Conservation (phyloP, 1,140 invertebrate species). For the Elysia chlorotica region DNA sequence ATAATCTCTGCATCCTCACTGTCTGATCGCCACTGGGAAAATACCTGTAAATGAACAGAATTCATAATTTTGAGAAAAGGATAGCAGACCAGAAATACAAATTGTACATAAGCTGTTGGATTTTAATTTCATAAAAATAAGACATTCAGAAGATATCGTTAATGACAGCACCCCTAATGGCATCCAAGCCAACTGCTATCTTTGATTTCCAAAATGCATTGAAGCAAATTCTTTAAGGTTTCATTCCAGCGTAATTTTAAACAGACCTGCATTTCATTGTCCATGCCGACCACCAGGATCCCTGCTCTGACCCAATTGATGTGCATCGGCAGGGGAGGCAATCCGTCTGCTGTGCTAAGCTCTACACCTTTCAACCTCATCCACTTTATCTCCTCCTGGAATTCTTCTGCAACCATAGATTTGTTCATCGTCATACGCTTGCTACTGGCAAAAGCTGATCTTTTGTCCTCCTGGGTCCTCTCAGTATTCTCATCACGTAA, state of each 20-base stretch:
- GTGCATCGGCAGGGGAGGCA: conserved; percentile 96
- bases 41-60: conserved; percentile 72
- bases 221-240: no score
- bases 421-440: conserved; percentile 28
- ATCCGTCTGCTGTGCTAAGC: conserved; percentile 89
- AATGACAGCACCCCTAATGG: neutral
- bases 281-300: conserved; percentile 97
- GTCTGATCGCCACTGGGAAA: conserved; percentile 85
- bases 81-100: neutral
- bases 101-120: neutral
- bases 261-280: conserved; percentile 87
- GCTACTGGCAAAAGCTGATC: conserved; percentile 18
- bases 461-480: conserved; percentile 13
- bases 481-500: conserved; percentile 1
- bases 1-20: conserved; percentile 28
- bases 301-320: conserved; percentile 98
- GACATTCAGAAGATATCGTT: neutral
- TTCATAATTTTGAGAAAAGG: no score
- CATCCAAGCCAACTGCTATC: neutral
- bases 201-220: neutral
- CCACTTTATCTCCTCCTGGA: conserved; percentile 72
- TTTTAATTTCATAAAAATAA: neutral
- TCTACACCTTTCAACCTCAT: conserved; percentile 93
- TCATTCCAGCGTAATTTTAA: neutral
- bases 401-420: conserved; percentile 51